Evolutionary conservation across 2,113 vertebrate species (phyloP).

Genomic region (Silurus asotus): DNA sequence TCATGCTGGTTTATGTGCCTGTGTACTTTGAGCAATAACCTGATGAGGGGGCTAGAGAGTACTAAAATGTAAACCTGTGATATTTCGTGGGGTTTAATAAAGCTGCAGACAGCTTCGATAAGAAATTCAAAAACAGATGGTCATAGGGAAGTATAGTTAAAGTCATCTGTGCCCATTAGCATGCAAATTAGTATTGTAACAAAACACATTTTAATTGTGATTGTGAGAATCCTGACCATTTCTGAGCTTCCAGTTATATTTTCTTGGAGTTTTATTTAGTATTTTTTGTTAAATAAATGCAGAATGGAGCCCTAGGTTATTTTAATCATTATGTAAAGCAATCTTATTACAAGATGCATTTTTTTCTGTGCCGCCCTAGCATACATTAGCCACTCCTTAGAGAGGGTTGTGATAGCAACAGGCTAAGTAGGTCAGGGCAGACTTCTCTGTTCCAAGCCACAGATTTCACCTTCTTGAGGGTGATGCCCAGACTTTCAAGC

Average conservation of each 20-base stretch:
- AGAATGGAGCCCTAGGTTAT: not conserved
- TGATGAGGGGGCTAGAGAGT: conserved; percentile 37
- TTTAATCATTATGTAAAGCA: not conserved
- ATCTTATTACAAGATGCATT: not conserved
- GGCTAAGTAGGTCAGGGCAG: too few relatives aligned
- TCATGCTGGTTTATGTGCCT: conserved; percentile 9
- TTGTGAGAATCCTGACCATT: not conserved
- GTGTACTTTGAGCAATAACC: not conserved
- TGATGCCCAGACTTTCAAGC: too few relatives aligned
- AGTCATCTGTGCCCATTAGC: not conserved
- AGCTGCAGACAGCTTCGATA: not conserved
- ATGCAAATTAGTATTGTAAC: not conserved
- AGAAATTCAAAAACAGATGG: too few relatives aligned
- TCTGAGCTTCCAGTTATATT: not conserved
- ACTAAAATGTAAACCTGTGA: not conserved
- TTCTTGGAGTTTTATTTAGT: not conserved
- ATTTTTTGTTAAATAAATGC: not conserved
- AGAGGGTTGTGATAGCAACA: too few relatives aligned
- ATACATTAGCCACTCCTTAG: not conserved
- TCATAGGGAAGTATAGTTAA: not conserved
- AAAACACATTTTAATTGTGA: not conserved
- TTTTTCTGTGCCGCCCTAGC: not conserved
- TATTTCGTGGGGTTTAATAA: not conserved
- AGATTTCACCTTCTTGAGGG: too few relatives aligned
- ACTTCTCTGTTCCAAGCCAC: too few relatives aligned